phyloP scores from a whole-genome alignment of 2,888 invertebrate species.

The Sycophila texana region DNA sequence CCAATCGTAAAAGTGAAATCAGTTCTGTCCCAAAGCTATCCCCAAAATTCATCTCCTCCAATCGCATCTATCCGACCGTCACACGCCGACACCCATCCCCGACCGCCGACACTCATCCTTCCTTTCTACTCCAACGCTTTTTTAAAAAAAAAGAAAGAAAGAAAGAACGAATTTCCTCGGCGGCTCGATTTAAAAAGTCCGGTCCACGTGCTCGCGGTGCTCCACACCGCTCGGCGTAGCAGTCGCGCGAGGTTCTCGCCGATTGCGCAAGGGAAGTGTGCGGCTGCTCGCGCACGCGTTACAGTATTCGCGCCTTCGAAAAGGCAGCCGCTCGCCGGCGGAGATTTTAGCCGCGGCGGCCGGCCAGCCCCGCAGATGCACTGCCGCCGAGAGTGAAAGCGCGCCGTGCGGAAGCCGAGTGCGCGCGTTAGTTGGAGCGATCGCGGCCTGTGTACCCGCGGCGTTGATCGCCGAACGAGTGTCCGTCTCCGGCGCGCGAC shows the following conservation, averaged over 20 bases:
- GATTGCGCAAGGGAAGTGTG: background rate
- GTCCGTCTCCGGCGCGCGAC: too few species aligned
- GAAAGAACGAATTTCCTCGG: too few species aligned
- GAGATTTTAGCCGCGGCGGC: constrained; percentile 28
- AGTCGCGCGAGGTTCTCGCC: background rate
- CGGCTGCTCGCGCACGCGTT: background rate
- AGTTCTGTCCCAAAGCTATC: background rate
- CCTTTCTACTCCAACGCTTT: too few species aligned
- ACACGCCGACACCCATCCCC: too few species aligned
- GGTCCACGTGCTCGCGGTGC: too few species aligned
- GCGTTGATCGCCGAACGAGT: background rate
- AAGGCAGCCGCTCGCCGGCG: constrained; percentile 3
- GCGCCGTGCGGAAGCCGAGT: constrained; percentile 57
- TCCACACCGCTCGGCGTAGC: background rate
- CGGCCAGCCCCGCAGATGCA: constrained; percentile 67
- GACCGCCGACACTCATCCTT: too few species aligned
- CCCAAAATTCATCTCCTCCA: background rate
- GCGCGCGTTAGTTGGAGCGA: background rate
- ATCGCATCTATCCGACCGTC: background rate
- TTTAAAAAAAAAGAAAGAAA: too few species aligned
- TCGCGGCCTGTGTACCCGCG: background rate
- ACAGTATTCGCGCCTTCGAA: background rate
- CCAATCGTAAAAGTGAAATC: constrained; percentile 21
- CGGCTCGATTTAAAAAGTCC: constrained; percentile 34
- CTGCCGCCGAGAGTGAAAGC: constrained; percentile 72